Base-by-base conservation (phyloP, 2,113 vertebrate species). In the Tautogolabrus adspersus region DNA sequence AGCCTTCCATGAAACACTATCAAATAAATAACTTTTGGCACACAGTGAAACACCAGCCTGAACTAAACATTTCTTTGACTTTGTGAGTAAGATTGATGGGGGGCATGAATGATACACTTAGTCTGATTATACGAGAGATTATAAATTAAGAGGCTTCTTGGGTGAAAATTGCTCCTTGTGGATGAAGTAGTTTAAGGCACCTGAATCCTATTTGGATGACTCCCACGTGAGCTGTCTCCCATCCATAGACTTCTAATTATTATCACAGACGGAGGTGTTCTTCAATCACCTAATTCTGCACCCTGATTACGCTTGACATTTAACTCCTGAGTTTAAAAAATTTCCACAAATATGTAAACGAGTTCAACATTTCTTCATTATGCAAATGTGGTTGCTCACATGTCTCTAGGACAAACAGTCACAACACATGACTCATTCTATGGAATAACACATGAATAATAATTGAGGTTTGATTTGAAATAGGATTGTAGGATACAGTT, bases 221-320 rank as follows among this genome's bases (percentile, higher is more conserved):
- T 79, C 81, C 55, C 47, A 64, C 46, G 66, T 66, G 47, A 71
- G 49, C 40, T 71, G 60, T 65, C 64, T 59, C 72, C 57, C 38
- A 77, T 71, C 69, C 74, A 67, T 46, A 79, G 84, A 83, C 72
- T 81, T 81, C 30, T 86, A 91, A 92, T 91, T 87, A 92, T 61
- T 83, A 59, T 83, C 84, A 75, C 91, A 89, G 88, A 77, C 70
- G 84, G 86, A 77, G 83, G 75, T 84, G 82, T 79, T 89, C 80
- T 88, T 84, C 83, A 87, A 86, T 90, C 87, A 91, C 75, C 38
- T 77, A 64, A 82, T 85, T 84, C 66, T 66, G 65, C 52, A 62
- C 46, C 54, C 68, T 93, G 89, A 92, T 92, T 89, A 82, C 61
- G 6, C 83, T 78, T 90, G 91, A 87, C 91, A 92, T 93, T 92